These are phyloP conservation scores for Conger conger DNA, from an alignment of 2,113 vertebrate species.

Conservation along the genomic window DNA sequence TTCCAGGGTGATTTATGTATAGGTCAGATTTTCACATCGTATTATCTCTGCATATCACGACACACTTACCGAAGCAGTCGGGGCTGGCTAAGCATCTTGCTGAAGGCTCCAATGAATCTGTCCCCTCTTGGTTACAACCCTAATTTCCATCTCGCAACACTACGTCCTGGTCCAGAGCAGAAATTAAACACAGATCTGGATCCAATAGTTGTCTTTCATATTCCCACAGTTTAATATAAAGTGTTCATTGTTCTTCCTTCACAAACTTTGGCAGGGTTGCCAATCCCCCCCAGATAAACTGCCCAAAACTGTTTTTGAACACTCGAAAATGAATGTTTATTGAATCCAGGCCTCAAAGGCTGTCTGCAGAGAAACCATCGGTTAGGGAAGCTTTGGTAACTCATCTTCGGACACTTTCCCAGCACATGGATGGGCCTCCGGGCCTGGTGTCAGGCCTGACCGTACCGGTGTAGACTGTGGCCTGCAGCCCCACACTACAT, in stretches of 20 bases:
- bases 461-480: no score
- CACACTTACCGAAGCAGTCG: neutral
- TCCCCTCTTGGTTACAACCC: neutral
- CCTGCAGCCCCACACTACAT: no score
- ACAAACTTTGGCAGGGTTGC: no score
- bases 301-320: no score
- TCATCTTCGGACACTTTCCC: no score
- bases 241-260: no score
- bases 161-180: neutral
- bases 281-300: no score
- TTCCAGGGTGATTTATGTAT: neutral
- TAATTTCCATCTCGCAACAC: neutral
- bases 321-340: neutral
- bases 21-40: neutral
- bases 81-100: neutral
- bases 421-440: no score
- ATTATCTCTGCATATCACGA: neutral
- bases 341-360: neutral
- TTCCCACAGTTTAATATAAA: no score
- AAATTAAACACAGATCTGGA: neutral
- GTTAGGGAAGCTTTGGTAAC: no score
- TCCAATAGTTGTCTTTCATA: neutral
- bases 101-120: neutral
- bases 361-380: no score
- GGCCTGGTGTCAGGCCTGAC: no score